Conservation (phyloP, 2,888 invertebrate genomes). For the Aspidiotus rigidus region DNA sequence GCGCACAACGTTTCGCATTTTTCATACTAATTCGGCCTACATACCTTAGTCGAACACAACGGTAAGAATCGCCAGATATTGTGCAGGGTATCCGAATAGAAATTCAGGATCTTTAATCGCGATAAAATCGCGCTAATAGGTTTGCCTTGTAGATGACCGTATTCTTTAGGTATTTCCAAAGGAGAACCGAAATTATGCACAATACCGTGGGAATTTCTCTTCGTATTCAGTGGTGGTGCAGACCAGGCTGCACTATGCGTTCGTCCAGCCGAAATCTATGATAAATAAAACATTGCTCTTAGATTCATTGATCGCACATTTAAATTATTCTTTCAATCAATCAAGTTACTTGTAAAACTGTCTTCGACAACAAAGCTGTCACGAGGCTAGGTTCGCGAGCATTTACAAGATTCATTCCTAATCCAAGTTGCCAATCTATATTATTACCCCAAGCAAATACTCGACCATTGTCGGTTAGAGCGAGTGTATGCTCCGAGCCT, state of each 20-base stretch:
- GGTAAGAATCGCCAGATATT: slow-evolving; percentile 51
- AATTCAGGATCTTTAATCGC: slow-evolving; percentile 50
- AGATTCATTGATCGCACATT: not conserved
- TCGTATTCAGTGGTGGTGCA: slow-evolving; percentile 46
- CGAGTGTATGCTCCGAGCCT: slow-evolving; percentile 54
- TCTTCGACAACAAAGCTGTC: slow-evolving; percentile 47
- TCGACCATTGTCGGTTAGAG: slow-evolving; percentile 49
- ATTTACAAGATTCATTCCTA: slow-evolving; percentile 44
- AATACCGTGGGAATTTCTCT: slow-evolving; percentile 46
- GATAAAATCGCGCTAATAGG: slow-evolving; percentile 48
- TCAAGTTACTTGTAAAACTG: slow-evolving; percentile 47
- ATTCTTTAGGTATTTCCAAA: slow-evolving; percentile 50
- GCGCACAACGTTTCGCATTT: not conserved
- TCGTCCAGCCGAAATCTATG: slow-evolving; percentile 52
- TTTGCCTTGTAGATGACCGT: slow-evolving; percentile 48
- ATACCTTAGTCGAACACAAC: slow-evolving; percentile 44
- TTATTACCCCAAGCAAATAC: slow-evolving; percentile 58
- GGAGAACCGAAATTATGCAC: slow-evolving; percentile 44
- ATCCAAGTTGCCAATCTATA: slow-evolving; percentile 53
- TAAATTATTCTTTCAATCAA: not conserved
- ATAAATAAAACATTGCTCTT: not conserved
- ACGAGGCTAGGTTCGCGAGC: slow-evolving; percentile 52
- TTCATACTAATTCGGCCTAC: not conserved
- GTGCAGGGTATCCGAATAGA: slow-evolving; percentile 55
- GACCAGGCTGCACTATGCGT: slow-evolving; percentile 58